Conservation (phyloP, 2,888 invertebrate species). For the Hydriomena furcata region DNA sequence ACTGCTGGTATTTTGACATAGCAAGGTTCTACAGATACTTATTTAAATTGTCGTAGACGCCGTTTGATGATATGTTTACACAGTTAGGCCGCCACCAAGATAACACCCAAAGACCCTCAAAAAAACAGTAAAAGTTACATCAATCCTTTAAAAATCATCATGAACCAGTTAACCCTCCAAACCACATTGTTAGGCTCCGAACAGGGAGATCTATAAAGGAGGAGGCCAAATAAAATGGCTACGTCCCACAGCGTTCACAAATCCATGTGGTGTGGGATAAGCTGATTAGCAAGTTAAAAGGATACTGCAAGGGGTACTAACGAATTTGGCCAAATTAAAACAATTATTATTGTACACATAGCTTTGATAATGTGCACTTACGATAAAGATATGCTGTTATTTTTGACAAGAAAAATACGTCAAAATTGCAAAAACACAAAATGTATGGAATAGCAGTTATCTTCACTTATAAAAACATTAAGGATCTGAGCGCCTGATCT, state of each 20-base stretch:
- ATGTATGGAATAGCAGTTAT: too few species aligned
- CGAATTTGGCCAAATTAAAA: constrained; percentile 62
- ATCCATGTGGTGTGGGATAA: constrained; percentile 62
- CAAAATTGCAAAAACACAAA: too few species aligned
- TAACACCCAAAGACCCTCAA: too few species aligned
- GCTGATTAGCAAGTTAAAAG: constrained; percentile 73
- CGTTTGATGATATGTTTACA: too few species aligned
- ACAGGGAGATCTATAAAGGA: constrained; percentile 6
- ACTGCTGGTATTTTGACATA: too few species aligned
- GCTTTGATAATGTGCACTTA: constrained; percentile 36
- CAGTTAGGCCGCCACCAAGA: too few species aligned
- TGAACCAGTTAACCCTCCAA: constrained; percentile 1
- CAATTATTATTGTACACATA: constrained; percentile 60
- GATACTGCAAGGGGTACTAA: constrained; percentile 50
- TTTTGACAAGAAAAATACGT: too few species aligned
- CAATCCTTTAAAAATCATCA: constrained; percentile 5
- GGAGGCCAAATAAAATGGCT: constrained; percentile 13
- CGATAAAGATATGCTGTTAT: background rate
- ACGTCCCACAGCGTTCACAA: constrained; percentile 49
- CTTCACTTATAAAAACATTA: too few species aligned
- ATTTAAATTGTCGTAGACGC: too few species aligned
- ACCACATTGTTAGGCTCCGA: constrained; percentile 9
- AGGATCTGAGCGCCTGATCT: too few species aligned
- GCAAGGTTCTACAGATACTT: too few species aligned
- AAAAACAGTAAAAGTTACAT: background rate